phyloP scores from a whole-genome alignment of 2,797 vertebrate genomes.

The Poliocrania exsul region DNA sequence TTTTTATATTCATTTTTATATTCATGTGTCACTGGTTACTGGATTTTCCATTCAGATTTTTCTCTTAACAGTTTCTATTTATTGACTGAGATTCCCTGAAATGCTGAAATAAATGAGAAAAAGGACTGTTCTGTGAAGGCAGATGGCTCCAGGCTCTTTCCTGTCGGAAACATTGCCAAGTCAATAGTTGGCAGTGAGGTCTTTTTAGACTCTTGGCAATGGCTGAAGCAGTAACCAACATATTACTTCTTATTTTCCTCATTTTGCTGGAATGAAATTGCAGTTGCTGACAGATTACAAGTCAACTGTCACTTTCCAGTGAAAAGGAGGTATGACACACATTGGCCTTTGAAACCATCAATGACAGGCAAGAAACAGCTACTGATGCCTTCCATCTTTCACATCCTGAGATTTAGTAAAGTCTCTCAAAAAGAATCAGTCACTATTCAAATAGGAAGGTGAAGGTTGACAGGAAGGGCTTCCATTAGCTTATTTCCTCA shows the following conservation, averaged over 20 bases:
- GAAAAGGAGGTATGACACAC: neutral
- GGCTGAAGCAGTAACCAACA: neutral
- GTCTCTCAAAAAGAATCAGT: neutral
- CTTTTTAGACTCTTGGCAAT: neutral
- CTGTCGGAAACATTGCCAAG: neutral
- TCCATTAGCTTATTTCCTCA: neutral
- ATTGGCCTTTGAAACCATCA: neutral
- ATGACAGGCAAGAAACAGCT: neutral
- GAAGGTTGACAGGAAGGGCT: neutral
- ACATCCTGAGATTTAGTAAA: neutral
- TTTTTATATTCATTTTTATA: neutral
- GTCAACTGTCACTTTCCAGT: neutral
- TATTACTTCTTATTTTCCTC: neutral
- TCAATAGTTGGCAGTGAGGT: rapidly evolving
- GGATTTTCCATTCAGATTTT: neutral
- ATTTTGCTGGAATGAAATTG: slow-evolving; percentile 7
- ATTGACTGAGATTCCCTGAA: neutral
- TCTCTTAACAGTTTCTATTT: neutral
- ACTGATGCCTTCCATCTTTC: neutral
- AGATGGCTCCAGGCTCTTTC: neutral
- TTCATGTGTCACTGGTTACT: neutral
- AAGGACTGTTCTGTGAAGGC: neutral
- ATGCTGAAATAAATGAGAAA: neutral
- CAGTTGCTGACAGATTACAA: neutral
- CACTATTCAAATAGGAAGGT: neutral